A percentile compares a stretch with the other conserved stretches of the same genome.
These are phyloP conservation scores for Liasis olivaceus DNA, from an alignment of 2,797 vertebrate species.

Conservation along the genomic window DNA sequence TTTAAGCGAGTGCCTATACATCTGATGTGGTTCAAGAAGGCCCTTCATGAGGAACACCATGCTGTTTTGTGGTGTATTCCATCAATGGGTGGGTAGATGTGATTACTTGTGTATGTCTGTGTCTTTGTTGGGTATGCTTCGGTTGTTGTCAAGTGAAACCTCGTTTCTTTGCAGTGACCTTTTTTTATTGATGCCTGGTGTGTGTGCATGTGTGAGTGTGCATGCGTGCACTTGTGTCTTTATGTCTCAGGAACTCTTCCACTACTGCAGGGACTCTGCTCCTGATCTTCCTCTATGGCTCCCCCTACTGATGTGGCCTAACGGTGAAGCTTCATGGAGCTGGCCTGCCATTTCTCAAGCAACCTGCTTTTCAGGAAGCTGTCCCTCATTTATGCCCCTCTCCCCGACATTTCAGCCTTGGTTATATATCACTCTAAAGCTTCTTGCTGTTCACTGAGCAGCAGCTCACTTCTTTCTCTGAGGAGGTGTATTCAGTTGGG, in stretches of 20 bases:
- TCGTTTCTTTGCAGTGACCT: conserved; percentile 43
- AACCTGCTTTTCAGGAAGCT: not conserved
- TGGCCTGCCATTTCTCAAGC: not conserved
- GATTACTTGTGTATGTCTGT: not conserved
- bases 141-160: conserved; percentile 67
- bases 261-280: not conserved
- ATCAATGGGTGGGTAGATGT: not conserved
- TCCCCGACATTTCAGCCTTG: not conserved
- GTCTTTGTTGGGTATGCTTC: conserved; percentile 70
- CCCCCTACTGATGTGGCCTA: conserved; percentile 13
- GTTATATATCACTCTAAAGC: not conserved
- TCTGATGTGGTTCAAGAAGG: not conserved
- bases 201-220: not conserved
- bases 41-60: not conserved
- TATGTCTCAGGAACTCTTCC: not conserved
- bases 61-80: not conserved
- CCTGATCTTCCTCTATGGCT: not conserved
- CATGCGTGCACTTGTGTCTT: conserved; percentile 37
- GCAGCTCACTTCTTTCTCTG: conserved; percentile 5
- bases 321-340: not conserved
- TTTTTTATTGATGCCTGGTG: conserved; percentile 28
- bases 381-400: not conserved
- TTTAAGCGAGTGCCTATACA: conserved; percentile 5
- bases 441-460: not conserved
- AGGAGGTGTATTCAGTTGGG: conserved; percentile 29